These are phyloP conservation scores for Darevskia nairensis DNA, from an alignment of 2,797 vertebrate genomes.

Conservation along the genomic window DNA sequence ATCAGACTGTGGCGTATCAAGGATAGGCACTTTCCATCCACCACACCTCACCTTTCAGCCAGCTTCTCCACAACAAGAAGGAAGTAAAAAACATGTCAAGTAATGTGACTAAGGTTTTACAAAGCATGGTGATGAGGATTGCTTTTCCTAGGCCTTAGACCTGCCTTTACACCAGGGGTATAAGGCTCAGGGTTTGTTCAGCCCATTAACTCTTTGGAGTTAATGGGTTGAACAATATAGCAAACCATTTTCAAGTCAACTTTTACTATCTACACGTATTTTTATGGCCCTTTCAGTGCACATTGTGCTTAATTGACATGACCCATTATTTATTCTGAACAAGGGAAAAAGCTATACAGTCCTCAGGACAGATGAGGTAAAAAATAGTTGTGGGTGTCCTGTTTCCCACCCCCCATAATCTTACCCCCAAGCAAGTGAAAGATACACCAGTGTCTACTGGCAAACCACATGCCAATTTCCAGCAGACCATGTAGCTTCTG, in stretches of 20 bases:
- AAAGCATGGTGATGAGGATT: constrained; percentile 46
- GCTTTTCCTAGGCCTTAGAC: not conserved
- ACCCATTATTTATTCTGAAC: not conserved
- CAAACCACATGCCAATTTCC: not conserved
- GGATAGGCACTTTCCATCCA: constrained; percentile 48
- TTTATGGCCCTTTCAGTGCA: not conserved
- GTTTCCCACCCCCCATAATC: not conserved
- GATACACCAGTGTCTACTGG: not conserved
- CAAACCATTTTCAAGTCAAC: not conserved
- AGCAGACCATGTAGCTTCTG: not conserved
- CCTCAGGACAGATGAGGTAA: not conserved
- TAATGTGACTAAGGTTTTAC: constrained; percentile 48
- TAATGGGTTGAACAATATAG: not conserved
- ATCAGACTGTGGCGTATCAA: not conserved
- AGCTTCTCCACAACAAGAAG: constrained; percentile 31
- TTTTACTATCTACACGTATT: not conserved
- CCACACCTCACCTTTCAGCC: constrained; percentile 36
- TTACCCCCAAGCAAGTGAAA: not conserved
- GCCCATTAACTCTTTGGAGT: not conserved
- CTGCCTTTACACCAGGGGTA: not conserved
- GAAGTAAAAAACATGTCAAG: not conserved
- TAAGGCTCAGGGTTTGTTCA: not conserved
- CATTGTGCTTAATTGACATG: not conserved
- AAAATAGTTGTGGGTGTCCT: not conserved
- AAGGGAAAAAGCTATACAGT: too few relatives aligned